Conservation (phyloP, 2,888 invertebrate genomes). For the Drosophila multiciliata region DNA sequence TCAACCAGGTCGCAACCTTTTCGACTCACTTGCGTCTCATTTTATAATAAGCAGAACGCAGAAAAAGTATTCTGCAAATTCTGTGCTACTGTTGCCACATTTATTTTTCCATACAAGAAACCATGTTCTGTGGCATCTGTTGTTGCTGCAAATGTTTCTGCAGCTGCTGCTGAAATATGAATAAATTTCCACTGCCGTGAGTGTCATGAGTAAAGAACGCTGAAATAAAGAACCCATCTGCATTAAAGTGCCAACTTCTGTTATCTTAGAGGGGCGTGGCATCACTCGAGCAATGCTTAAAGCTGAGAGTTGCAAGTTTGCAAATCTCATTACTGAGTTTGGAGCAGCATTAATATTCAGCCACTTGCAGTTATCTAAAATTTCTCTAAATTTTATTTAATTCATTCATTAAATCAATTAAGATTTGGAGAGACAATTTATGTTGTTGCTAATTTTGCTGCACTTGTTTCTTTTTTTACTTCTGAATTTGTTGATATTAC, state of each 20-base stretch:
- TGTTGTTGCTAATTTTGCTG: background rate
- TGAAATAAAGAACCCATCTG: slow-evolving; percentile 28
- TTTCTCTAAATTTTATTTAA: slow-evolving; percentile 13
- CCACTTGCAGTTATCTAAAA: slow-evolving; percentile 31
- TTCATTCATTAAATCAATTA: slow-evolving; percentile 25
- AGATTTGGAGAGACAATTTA: background rate
- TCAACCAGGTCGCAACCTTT: slow-evolving; percentile 32
- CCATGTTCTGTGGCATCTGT: slow-evolving; percentile 8
- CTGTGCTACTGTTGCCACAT: slow-evolving; percentile 5
- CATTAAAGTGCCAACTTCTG: slow-evolving; percentile 43
- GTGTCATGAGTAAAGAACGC: slow-evolving; percentile 6
- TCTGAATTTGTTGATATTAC: background rate
- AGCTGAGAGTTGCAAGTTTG: background rate
- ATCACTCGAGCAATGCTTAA: background rate
- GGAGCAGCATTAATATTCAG: slow-evolving; percentile 22
- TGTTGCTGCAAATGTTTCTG: slow-evolving; percentile 9
- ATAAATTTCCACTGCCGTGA: slow-evolving; percentile 53
- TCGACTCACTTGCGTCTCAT: slow-evolving; percentile 15
- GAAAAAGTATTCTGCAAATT: slow-evolving; percentile 52
- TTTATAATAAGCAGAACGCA: slow-evolving; percentile 4
- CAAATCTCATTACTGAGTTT: slow-evolving; percentile 29
- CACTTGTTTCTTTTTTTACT: background rate
- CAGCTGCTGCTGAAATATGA: slow-evolving; percentile 57
- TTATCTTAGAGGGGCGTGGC: slow-evolving; percentile 8
- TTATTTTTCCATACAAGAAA: background rate